Percentiles rank a stretch among this genome's conserved stretches.
Evolutionary conservation across 2,888 invertebrate species (phyloP).

Genomic region (Chymomyza procnemis): DNA sequence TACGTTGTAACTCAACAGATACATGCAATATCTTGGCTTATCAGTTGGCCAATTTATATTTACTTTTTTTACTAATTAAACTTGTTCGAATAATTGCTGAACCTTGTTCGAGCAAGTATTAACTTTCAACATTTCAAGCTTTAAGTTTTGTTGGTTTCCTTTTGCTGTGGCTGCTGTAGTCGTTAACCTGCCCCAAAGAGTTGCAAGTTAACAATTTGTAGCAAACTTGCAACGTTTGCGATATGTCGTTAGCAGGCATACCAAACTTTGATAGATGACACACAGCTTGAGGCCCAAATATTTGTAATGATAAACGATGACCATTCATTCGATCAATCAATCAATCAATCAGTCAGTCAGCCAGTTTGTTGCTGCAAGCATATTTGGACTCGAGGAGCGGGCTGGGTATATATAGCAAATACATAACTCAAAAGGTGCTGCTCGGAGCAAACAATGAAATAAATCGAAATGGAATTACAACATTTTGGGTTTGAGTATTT

Average conservation of each 20-base stretch:
- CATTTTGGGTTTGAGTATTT: neutral
- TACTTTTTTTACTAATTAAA: conserved; percentile 18
- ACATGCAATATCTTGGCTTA: conserved; percentile 28
- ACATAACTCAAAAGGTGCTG: neutral
- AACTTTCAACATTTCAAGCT: neutral
- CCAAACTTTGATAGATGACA: conserved; percentile 37
- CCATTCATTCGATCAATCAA: conserved; percentile 33
- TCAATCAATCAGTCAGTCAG: too few species aligned
- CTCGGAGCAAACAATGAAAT: neutral
- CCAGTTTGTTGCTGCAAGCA: conserved; percentile 23
- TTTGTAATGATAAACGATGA: conserved; percentile 30
- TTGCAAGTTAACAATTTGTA: conserved; percentile 9
- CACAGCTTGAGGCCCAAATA: conserved; percentile 28
- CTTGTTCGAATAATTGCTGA: conserved; percentile 37
- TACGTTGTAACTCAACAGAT: too few species aligned
- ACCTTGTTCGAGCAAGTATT: conserved; percentile 7
- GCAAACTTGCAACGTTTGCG: conserved; percentile 27
- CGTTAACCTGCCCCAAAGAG: conserved; percentile 21
- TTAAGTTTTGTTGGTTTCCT: conserved; percentile 10
- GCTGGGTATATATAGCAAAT: too few species aligned
- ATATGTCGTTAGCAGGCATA: conserved; percentile 22
- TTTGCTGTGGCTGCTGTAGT: neutral
- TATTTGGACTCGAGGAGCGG: neutral
- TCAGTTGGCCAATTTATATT: conserved; percentile 13
- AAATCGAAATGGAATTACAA: neutral